A percentile compares a stretch with the other conserved stretches of the same genome.
Evolutionary conservation across 2,888 invertebrate species (phyloP).

Genomic region (Acleris literana): DNA sequence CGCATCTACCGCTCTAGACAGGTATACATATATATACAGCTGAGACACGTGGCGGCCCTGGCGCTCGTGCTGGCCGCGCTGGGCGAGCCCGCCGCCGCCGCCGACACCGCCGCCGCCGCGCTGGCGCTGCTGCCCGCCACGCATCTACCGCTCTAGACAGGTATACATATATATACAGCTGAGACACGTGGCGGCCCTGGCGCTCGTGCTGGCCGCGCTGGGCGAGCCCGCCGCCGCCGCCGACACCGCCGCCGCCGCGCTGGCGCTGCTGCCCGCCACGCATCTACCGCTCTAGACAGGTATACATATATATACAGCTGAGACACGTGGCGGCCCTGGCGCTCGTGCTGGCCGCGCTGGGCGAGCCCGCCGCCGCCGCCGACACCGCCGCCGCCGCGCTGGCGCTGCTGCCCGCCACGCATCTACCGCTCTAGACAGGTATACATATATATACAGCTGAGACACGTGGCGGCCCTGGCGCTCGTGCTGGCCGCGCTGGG

Average conservation of each 20-base stretch:
- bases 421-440: conserved; percentile 44
- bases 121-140: too few relatives aligned
- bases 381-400: conserved; percentile 96
- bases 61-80: conserved; percentile 89
- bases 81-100: too few relatives aligned
- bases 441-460: too few relatives aligned
- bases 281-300: conserved; percentile 45
- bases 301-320: too few relatives aligned
- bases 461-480: conserved; percentile 96
- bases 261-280: conserved; percentile 92
- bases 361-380: conserved; percentile 93
- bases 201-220: too few relatives aligned
- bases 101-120: too few relatives aligned
- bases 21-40: background rate
- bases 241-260: conserved; percentile 95
- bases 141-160: conserved; percentile 84
- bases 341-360: conserved; percentile 92
- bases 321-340: conserved; percentile 96
- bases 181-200: conserved; percentile 82
- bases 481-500: conserved; percentile 86
- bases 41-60: conserved; percentile 94
- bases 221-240: conserved; percentile 86
- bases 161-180: too few relatives aligned
- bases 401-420: conserved; percentile 90
- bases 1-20: conserved; percentile 45